Evolutionary conservation across 2,113 vertebrate species (phyloP).

Genomic region (Lampris megalopsis): DNA sequence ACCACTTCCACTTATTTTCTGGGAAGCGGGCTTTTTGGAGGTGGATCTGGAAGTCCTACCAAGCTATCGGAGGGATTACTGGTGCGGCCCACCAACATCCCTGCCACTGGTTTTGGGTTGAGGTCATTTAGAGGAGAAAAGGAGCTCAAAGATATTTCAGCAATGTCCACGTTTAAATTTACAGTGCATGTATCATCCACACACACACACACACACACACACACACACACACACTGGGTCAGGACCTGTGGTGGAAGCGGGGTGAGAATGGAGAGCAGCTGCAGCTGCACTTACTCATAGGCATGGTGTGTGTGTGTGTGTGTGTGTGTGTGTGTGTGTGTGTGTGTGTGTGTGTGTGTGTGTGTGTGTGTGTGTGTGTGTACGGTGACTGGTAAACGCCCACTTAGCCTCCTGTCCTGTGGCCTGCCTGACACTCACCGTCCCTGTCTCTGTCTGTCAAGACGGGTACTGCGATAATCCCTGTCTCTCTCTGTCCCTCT

Average conservation of each 20-base stretch:
- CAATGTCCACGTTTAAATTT: conserved; percentile 55
- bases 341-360: conserved; percentile 40
- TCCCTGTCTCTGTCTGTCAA: conserved; percentile 25
- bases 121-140: conserved; percentile 46
- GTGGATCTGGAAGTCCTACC: background rate
- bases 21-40: background rate
- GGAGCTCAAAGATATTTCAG: conserved; percentile 42
- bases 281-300: conserved; percentile 61
- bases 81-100: background rate
- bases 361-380: conserved; percentile 1
- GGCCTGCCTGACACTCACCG: conserved; percentile 39
- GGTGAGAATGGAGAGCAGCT: conserved; percentile 73
- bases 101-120: conserved; percentile 19
- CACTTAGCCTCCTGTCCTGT: conserved; percentile 54
- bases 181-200: conserved; percentile 49
- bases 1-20: background rate
- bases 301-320: conserved; percentile 39
- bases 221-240: conserved; percentile 11
- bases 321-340: conserved; percentile 12
- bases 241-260: conserved; percentile 61
- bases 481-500: background rate
- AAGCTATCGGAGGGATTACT: background rate
- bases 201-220: conserved; percentile 34
- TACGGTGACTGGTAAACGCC: conserved; percentile 58
- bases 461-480: background rate